Percentiles rank a stretch among this genome's conserved stretches.
phyloP scores from a whole-genome alignment of 2,888 invertebrate genomes.

The Agonopterix arenella region DNA sequence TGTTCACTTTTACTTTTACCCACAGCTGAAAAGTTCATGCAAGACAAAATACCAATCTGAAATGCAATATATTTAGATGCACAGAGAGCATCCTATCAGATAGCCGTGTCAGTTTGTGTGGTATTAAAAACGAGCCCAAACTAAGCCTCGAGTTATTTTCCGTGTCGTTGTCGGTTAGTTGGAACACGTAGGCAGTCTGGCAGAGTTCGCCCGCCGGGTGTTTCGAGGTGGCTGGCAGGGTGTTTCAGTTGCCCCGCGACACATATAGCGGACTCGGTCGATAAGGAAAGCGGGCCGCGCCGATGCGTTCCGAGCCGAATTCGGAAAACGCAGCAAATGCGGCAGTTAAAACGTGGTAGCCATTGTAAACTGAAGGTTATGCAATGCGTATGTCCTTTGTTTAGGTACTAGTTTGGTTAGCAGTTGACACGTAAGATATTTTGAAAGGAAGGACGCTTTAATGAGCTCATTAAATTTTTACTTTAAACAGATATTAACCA shows the following conservation, averaged over 20 bases:
- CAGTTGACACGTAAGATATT: no score
- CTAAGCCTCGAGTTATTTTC: neutral
- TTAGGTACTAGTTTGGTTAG: no score
- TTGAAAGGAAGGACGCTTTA: no score
- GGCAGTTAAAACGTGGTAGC: constrained; percentile 9
- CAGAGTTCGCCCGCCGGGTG: constrained; percentile 17
- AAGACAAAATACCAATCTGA: no score
- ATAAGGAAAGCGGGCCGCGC: constrained; percentile 53
- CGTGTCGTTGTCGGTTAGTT: constrained; percentile 2
- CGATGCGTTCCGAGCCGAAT: constrained; percentile 53
- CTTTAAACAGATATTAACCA: no score
- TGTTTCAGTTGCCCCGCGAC: constrained; percentile 52
- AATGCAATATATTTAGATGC: no score
- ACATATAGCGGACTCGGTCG: constrained; percentile 65
- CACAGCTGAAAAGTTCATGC: no score
- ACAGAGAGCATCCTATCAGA: no score
- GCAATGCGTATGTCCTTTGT: no score
- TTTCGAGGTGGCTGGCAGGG: constrained; percentile 16
- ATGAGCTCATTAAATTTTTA: no score
- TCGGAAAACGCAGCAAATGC: constrained; percentile 38
- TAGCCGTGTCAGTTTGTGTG: no score
- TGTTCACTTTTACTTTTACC: neutral
- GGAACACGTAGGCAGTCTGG: constrained; percentile 9
- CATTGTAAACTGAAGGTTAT: neutral
- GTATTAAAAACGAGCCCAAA: no score